A percentile compares a stretch with the other conserved stretches of the same genome.
These are phyloP conservation scores for Diplogasteroides magnus DNA, from an alignment of 1,140 invertebrate genomes.

Conservation along the genomic window DNA sequence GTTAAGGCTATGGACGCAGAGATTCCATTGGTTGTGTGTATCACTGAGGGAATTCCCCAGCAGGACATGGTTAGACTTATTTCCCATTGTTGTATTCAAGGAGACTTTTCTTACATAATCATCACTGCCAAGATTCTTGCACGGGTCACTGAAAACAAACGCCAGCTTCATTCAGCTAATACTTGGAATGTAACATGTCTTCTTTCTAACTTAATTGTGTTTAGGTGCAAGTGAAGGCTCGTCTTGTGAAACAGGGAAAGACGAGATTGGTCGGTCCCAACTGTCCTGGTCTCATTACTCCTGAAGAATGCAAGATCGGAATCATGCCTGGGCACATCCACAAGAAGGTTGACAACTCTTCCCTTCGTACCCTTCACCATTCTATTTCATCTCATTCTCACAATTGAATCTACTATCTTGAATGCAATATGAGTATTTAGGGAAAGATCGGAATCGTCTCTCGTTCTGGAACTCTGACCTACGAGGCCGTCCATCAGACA, in stretches of 20 bases:
- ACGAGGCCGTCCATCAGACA: conserved; percentile 66
- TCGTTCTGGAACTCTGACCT: conserved; percentile 93
- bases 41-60: conserved; percentile 79
- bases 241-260: conserved; percentile 76
- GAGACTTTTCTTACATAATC: too few species aligned
- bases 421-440: not conserved
- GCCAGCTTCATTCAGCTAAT: too few species aligned
- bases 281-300: conserved; percentile 89
- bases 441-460: conserved; percentile 77
- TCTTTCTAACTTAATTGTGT: too few species aligned
- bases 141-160: too few species aligned
- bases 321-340: conserved; percentile 99
- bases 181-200: too few species aligned
- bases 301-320: conserved; percentile 90
- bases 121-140: too few species aligned
- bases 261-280: conserved; percentile 92
- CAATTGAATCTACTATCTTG: too few species aligned
- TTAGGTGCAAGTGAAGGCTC: conserved; percentile 93
- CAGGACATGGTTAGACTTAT: conserved; percentile 31
- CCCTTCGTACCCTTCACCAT: not conserved
- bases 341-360: conserved; percentile 59
- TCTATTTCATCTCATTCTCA: conserved; percentile 3
- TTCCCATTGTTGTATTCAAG: too few species aligned
- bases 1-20: conserved; percentile 80
- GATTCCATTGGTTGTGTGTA: conserved; percentile 91